These are phyloP conservation scores for Agonopterix heracliana DNA, from an alignment of 2,888 invertebrate genomes.

Conservation along the genomic window DNA sequence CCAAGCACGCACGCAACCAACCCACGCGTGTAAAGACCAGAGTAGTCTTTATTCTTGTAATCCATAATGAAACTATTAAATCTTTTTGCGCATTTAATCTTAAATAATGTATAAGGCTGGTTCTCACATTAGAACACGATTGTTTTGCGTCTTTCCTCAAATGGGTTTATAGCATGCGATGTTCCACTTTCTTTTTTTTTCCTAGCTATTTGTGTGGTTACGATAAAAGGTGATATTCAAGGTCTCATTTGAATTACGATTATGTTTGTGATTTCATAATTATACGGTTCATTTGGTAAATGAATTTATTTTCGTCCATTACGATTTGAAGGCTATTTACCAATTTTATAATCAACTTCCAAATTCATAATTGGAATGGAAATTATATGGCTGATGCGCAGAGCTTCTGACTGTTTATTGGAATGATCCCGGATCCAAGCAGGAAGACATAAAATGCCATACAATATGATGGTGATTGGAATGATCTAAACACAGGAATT, in stretches of 20 bases:
- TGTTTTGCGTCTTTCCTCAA: conserved; percentile 22
- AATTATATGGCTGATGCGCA: too few relatives aligned
- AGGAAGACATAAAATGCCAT: too few relatives aligned
- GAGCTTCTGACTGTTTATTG: too few relatives aligned
- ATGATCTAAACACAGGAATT: too few relatives aligned
- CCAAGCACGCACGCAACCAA: too few relatives aligned
- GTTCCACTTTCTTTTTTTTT: conserved; percentile 41
- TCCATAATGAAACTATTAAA: not conserved
- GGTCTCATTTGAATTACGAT: conserved; percentile 1
- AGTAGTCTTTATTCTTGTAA: not conserved
- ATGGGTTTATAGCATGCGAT: conserved; percentile 33
- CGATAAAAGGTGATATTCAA: conserved; percentile 4
- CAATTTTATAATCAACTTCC: too few relatives aligned
- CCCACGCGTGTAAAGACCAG: too few relatives aligned
- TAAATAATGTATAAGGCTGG: conserved; percentile 28
- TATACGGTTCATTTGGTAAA: not conserved
- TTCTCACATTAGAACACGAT: conserved; percentile 31
- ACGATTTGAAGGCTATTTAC: too few relatives aligned
- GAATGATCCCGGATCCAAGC: too few relatives aligned
- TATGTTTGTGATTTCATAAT: not conserved
- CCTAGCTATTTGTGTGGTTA: conserved; percentile 6
- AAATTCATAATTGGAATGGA: too few relatives aligned
- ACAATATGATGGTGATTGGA: too few relatives aligned
- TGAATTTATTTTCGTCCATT: too few relatives aligned
- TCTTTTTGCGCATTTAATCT: conserved; percentile 3